Base-by-base conservation (phyloP, 2,888 invertebrate genomes). In the Clusia tigrina region DNA sequence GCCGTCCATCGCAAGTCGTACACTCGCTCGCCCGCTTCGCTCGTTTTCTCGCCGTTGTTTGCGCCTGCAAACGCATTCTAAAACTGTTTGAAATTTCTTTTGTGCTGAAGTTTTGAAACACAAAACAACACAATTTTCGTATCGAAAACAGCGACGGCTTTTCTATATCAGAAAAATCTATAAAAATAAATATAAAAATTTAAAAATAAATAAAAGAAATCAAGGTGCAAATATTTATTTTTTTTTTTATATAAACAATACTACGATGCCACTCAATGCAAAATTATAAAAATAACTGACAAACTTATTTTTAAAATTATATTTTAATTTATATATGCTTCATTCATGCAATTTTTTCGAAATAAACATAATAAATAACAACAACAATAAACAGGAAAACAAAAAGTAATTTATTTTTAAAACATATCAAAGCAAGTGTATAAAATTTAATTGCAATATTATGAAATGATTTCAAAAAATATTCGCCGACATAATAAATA, bases 1-100 rank as follows among this genome's bases (percentile, higher is more conserved):
- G 62, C 62, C 62, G 62, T 62, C 65, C 65, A 57, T 54, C 57
- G 62, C 65, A 65, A 53, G 65, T 54, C 56, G 46, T 24, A 6
- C 56, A 17, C 2, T 42, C 56, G 25, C 24, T 56, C 56, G 23
- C 15, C 46, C 46, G 42, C 24, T 42, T 51, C 54, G 57, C 37
- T 54, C 51, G 56, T 55, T 60, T 25, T 56, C 46, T 57, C 55
- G 48, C 5, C 22, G 2, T 6, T 42, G 22, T 48, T 48, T 22
- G 48, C 22, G n/a, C n/a, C n/a, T 17, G 42, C n/a, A 42, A n/a
- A 6, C 42, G 42, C 5, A n/a, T n/a, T n/a, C n/a, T n/a, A n/a
- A n/a, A n/a, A 48, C 48, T 20, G 48, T 18, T 3, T 48, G 48
- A 10, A 3, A 15, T 6, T 42, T 3, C 10, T 6, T n/a, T n/a